These are phyloP conservation scores for Lomographa bimaculata DNA, from an alignment of 2,888 invertebrate species.

Conservation along the genomic window DNA sequence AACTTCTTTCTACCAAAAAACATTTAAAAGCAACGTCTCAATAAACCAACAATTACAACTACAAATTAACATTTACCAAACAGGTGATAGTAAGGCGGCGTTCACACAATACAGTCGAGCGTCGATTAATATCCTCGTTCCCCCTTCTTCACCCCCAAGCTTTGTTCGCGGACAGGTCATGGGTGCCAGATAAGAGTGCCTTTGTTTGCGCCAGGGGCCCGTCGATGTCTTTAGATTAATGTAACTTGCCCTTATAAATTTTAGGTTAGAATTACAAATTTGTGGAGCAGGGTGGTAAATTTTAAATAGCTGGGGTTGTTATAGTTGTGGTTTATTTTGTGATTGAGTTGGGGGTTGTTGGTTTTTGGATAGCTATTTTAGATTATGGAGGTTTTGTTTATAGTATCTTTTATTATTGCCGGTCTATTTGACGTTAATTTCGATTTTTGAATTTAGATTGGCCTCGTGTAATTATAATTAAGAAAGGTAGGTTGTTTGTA, in stretches of 20 bases:
- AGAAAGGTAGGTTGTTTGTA: no score
- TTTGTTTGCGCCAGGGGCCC: slow-evolving; percentile 29
- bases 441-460: no score
- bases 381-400: no score
- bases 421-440: no score
- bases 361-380: not conserved
- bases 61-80: slow-evolving; percentile 29
- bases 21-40: slow-evolving; percentile 10
- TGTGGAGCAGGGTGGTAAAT: slow-evolving; percentile 22
- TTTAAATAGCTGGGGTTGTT: slow-evolving; percentile 17
- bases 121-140: slow-evolving; percentile 32
- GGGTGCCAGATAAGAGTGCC: slow-evolving; percentile 33
- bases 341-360: slow-evolving; percentile 1
- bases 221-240: slow-evolving; percentile 36
- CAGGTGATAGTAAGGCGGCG: slow-evolving; percentile 26
- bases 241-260: slow-evolving; percentile 34
- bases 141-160: slow-evolving; percentile 14
- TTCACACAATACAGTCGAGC: slow-evolving; percentile 21
- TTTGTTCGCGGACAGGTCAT: slow-evolving; percentile 32
- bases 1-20: no score
- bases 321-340: slow-evolving; percentile 10
- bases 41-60: slow-evolving; percentile 25
- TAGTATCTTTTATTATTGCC: no score
- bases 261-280: slow-evolving; percentile 31
- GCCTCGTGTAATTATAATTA: no score